Evolutionary conservation across 1,140 invertebrate species (phyloP).

Genomic region (Eriocheir sinensis): DNA sequence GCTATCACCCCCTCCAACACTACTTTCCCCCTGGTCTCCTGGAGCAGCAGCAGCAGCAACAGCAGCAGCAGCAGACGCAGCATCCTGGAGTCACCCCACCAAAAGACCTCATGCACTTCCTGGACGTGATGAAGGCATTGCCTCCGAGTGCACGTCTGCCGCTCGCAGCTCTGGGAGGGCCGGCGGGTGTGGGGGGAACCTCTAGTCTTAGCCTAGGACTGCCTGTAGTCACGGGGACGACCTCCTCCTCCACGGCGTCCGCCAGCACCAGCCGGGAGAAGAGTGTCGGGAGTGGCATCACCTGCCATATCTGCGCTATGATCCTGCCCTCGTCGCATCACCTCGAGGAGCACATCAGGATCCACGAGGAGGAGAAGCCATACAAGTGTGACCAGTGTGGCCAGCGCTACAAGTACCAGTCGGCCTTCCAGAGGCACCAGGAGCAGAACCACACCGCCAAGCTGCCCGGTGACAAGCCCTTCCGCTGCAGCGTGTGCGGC

Average conservation of each 20-base stretch:
- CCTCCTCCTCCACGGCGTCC: slow-evolving; percentile 53
- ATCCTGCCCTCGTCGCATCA: slow-evolving; percentile 78
- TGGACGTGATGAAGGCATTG: slow-evolving; percentile 74
- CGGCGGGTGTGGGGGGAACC: slow-evolving; percentile 60
- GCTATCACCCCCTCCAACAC: slow-evolving; percentile 75
- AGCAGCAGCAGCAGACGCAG: slow-evolving; percentile 61
- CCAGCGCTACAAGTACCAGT: slow-evolving; percentile 92
- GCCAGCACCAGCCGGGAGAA: slow-evolving; percentile 56
- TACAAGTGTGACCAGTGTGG: slow-evolving; percentile 95
- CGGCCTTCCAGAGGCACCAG: slow-evolving; percentile 93
- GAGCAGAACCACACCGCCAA: slow-evolving; percentile 93
- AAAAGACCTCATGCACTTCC: slow-evolving; percentile 76
- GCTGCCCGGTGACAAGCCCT: slow-evolving; percentile 92
- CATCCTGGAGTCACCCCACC: slow-evolving; percentile 72
- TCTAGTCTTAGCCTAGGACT: slow-evolving; percentile 69
- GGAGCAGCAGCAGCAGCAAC: slow-evolving; percentile 66
- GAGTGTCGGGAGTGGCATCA: slow-evolving; percentile 68
- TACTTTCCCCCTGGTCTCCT: slow-evolving; percentile 74
- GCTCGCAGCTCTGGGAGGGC: slow-evolving; percentile 59
- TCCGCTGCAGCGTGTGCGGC: slow-evolving; percentile 93
- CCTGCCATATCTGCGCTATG: slow-evolving; percentile 79
- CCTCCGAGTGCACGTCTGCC: slow-evolving; percentile 62
- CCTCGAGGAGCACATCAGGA: slow-evolving; percentile 79
- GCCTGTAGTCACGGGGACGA: slow-evolving; percentile 61
- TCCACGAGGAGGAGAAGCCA: slow-evolving; percentile 87